Percentiles rank a stretch among this genome's conserved stretches.
Conservation (phyloP, 2,113 vertebrate genomes). For the Pollimyrus isidori region DNA sequence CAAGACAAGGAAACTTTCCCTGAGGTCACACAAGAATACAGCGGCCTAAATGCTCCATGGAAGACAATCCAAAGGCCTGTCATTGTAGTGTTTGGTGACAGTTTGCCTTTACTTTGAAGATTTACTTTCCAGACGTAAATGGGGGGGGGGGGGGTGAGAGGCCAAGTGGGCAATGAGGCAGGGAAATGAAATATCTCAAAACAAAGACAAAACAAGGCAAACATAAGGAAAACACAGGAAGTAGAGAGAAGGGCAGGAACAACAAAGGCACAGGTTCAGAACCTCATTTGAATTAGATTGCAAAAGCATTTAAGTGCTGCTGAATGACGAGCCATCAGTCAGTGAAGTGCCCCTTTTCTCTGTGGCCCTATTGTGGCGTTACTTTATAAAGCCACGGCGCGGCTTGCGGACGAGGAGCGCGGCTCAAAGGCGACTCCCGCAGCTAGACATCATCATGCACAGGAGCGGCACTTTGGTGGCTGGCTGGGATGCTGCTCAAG, state of each 20-base stretch:
- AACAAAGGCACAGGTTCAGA: not conserved
- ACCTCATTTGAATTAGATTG: not conserved
- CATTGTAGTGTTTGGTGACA: not conserved
- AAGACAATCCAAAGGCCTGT: not conserved
- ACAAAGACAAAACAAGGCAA: not conserved
- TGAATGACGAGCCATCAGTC: not conserved
- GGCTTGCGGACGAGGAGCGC: not conserved
- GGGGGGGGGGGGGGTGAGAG: not conserved
- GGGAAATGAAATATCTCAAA: not conserved
- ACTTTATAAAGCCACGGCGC: not conserved
- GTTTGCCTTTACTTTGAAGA: not conserved
- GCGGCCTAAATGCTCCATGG: not conserved
- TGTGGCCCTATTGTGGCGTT: not conserved
- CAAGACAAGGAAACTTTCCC: not conserved
- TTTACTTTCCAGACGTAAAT: not conserved
- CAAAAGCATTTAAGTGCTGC: not conserved
- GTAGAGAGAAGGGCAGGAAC: not conserved
- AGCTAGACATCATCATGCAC: not conserved
- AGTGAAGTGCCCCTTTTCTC: not conserved
- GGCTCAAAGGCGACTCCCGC: not conserved
- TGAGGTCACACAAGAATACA: not conserved
- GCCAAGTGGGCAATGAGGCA: not conserved
- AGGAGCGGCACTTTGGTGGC: not conserved
- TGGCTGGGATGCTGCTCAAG: not conserved
- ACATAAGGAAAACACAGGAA: not conserved